These are phyloP conservation scores for Neodiprion virginianus DNA, from an alignment of 1,140 invertebrate genomes.

Conservation along the genomic window DNA sequence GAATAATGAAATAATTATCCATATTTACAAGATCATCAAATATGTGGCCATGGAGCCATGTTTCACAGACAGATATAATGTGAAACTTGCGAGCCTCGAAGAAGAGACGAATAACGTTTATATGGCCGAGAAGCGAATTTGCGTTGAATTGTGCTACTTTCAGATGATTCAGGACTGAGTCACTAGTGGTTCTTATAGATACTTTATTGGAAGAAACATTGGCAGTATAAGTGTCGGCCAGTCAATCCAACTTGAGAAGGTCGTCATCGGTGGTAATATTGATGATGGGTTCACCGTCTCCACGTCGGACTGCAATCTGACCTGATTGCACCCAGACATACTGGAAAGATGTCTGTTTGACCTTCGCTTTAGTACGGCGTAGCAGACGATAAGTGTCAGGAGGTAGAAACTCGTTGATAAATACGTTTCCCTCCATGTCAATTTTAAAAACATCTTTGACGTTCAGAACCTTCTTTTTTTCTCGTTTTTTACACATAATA, in stretches of 20 bases:
- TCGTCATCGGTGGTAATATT: not conserved
- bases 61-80: slow-evolving; percentile 7
- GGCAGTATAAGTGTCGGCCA: no score
- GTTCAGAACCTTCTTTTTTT: not conserved
- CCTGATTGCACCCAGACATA: slow-evolving; percentile 12
- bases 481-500: not conserved
- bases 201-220: not conserved
- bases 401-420: slow-evolving; percentile 7
- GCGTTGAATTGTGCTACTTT: not conserved
- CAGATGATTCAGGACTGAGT: not conserved
- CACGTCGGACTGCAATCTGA: slow-evolving; percentile 4
- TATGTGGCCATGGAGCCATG: slow-evolving; percentile 15
- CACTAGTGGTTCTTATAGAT: not conserved
- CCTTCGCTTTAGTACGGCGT: slow-evolving; percentile 10
- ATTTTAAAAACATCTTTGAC: not conserved
- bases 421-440: not conserved
- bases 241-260: no score
- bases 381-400: not conserved
- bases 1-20: slow-evolving; percentile 9
- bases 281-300: not conserved
- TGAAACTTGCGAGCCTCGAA: not conserved
- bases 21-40: slow-evolving; percentile 1
- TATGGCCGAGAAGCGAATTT: no score
- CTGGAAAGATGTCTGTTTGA: not conserved
- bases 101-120: not conserved